Evolutionary conservation across 1,140 invertebrate genomes (phyloP).

Genomic region (Ptiloglossa arizonensis): DNA sequence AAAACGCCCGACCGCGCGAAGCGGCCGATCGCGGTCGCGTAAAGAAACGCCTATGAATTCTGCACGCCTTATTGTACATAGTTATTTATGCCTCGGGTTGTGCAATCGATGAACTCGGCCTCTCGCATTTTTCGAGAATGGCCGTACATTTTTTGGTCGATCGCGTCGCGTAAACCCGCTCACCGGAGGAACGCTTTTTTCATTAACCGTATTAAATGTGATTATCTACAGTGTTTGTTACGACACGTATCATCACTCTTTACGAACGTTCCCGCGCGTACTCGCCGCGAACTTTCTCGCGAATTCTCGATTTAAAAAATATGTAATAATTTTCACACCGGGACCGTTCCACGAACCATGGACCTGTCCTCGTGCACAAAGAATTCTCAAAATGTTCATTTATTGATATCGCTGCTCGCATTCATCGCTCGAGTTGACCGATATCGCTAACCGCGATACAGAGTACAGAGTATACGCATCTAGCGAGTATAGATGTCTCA

Average conservation of each 20-base stretch:
- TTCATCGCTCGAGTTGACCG: not conserved
- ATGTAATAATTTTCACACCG: not conserved
- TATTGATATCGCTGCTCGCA: not conserved
- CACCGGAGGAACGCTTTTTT: not conserved
- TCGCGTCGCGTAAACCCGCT: not conserved
- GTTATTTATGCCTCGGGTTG: constrained; percentile 51
- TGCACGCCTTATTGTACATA: constrained; percentile 36
- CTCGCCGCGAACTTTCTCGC: not conserved
- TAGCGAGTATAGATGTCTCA: too few relatives aligned
- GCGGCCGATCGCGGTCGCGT: constrained; percentile 18
- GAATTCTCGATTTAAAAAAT: not conserved
- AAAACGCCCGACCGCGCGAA: not conserved
- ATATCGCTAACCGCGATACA: not conserved
- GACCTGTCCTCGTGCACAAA: not conserved
- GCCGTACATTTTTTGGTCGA: constrained; percentile 11
- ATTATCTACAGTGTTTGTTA: constrained; percentile 15
- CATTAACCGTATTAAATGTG: constrained; percentile 31
- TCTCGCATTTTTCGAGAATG: constrained; percentile 39
- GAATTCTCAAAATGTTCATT: not conserved
- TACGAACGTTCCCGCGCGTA: not conserved
- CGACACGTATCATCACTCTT: not conserved
- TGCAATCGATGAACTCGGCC: constrained; percentile 47
- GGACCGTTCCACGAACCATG: too few relatives aligned
- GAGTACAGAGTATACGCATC: too few relatives aligned
- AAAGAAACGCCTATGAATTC: constrained; percentile 47